Percentiles rank a stretch among this genome's conserved stretches.
Evolutionary conservation across 2,888 invertebrate genomes (phyloP).

Genomic region (Clunio marinus): DNA sequence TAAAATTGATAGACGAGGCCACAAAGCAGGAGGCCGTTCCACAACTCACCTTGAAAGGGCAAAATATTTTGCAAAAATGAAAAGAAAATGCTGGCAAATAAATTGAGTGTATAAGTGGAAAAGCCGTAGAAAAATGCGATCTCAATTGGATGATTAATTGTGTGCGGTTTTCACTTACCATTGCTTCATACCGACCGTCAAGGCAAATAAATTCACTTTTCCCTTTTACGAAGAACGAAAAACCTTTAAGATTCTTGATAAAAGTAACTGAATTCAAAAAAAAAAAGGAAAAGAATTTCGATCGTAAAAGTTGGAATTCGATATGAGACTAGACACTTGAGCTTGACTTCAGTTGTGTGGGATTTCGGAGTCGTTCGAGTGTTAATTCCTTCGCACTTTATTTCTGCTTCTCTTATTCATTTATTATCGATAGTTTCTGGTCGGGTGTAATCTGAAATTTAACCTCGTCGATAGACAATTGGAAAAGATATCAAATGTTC

Average conservation of each 20-base stretch:
- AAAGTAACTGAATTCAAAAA: too few relatives aligned
- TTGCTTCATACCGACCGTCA: too few relatives aligned
- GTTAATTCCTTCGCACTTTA: slow-evolving; percentile 30
- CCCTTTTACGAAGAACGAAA: background rate
- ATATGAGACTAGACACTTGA: background rate
- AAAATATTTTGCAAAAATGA: background rate
- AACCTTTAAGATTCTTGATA: too few relatives aligned
- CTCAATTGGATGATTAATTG: slow-evolving; percentile 32
- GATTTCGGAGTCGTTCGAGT: slow-evolving; percentile 25
- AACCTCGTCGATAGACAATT: background rate
- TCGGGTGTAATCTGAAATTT: slow-evolving; percentile 12
- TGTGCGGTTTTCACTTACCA: slow-evolving; percentile 27
- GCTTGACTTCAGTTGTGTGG: too few relatives aligned
- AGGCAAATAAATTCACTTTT: background rate
- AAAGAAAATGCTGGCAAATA: slow-evolving; percentile 15
- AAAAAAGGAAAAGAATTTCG: too few relatives aligned
- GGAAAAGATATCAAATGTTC: slow-evolving; percentile 23
- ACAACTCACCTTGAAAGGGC: background rate
- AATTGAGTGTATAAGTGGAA: slow-evolving; percentile 35
- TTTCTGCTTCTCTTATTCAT: background rate
- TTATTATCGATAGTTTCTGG: background rate
- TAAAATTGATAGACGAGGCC: background rate
- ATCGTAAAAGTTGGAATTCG: background rate
- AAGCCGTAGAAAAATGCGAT: slow-evolving; percentile 26
- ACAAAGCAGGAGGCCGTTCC: background rate